Percentiles rank a stretch among this genome's conserved stretches.
Conservation (phyloP, 1,140 invertebrate species). For the Brachionus angularis region DNA sequence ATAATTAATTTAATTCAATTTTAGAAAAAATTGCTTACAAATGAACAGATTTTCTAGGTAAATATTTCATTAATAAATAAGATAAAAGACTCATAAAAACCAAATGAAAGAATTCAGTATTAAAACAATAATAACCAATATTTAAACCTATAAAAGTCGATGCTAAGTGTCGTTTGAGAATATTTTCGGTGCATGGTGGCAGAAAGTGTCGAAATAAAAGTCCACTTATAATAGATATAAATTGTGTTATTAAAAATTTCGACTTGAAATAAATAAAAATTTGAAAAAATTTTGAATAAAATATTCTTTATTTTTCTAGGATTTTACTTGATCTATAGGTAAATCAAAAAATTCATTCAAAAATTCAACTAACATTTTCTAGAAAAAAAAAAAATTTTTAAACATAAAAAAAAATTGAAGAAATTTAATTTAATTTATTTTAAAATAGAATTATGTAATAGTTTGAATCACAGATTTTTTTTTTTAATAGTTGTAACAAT, state of each 20-base stretch:
- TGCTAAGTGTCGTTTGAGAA: neutral
- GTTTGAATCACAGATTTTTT: no score
- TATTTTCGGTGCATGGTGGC: neutral
- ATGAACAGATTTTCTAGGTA: neutral
- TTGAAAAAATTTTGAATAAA: no score
- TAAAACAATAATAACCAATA: constrained; percentile 17
- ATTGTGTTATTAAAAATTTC: constrained; percentile 21
- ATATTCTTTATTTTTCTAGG: no score
- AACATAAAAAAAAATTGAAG: neutral
- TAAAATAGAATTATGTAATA: no score
- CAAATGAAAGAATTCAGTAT: constrained; percentile 15
- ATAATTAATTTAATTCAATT: neutral
- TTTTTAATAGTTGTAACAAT: constrained; percentile 1
- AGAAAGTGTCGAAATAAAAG: neutral
- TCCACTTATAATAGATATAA: constrained; percentile 4
- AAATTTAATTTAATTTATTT: neutral
- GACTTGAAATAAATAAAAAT: constrained; percentile 9
- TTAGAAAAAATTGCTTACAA: neutral
- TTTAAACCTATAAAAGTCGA: neutral
- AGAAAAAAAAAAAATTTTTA: neutral
- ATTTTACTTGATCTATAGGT: neutral
- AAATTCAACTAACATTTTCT: neutral
- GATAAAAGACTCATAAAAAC: neutral
- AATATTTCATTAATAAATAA: neutral
- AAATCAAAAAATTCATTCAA: neutral